phyloP scores from a whole-genome alignment of 2,797 vertebrate genomes.

The Malurus splendens region DNA sequence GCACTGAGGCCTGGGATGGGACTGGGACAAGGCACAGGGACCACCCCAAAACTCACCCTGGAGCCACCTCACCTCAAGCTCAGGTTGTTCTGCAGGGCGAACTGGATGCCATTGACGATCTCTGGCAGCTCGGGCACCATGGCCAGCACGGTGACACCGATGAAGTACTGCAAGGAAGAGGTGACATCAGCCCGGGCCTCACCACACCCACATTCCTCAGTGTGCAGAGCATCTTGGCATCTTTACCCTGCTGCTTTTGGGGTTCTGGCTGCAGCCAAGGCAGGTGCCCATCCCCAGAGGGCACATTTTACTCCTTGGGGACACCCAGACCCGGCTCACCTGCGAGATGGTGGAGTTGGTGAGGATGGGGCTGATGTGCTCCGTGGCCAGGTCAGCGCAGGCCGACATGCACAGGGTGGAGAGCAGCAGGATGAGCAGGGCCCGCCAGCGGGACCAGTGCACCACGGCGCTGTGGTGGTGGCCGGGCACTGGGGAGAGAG shows the following conservation, averaged over 20 bases:
- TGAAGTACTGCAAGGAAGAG: conserved; percentile 77
- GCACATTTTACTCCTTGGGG: not conserved
- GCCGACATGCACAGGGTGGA: conserved; percentile 85
- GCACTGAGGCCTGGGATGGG: not conserved
- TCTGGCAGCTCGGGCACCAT: conserved; percentile 90
- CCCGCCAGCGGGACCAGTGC: conserved; percentile 82
- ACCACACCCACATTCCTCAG: not conserved
- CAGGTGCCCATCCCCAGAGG: no score
- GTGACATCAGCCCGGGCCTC: not conserved
- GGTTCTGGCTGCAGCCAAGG: rapidly evolving
- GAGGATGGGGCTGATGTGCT: conserved; percentile 88
- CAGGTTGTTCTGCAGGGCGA: conserved; percentile 88
- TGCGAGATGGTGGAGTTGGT: conserved; percentile 81
- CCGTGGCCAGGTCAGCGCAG: conserved; percentile 84
- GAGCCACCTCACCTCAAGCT: conserved; percentile 78
- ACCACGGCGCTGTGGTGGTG: conserved; percentile 71
- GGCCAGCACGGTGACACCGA: conserved; percentile 83
- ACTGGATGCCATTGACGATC: conserved; percentile 89
- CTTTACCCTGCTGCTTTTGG: not conserved
- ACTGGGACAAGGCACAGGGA: no score
- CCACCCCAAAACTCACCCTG: not conserved
- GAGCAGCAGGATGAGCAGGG: conserved; percentile 76
- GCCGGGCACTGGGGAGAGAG: conserved; percentile 36
- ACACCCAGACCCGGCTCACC: conserved; percentile 48
- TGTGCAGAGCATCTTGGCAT: rapidly evolving